Evolutionary conservation across 2,888 invertebrate species (phyloP), one percentile per base, ranked within the genome.

Genomic region (Dorcus hopei): DNA sequence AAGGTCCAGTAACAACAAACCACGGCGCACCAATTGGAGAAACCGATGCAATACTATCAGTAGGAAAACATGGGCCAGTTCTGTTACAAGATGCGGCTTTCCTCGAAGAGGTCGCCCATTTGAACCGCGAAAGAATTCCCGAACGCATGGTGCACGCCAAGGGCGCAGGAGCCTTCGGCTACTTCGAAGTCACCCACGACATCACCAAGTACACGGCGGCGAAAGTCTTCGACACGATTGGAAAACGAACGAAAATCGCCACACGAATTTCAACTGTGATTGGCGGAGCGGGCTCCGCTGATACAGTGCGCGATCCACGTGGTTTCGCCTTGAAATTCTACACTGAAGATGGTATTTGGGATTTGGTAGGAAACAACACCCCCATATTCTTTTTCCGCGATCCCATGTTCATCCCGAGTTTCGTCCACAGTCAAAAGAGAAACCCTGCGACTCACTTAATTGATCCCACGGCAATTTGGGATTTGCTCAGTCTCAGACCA

Each of bases 121-220:
- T 97, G 75, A 88, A 89, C 75, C 83, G 95, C 40, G 97, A 98
- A 76, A 86, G 97, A 56, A 97, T 97, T 69, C 97, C 97, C 0
- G 97, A 97, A 76, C 86, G 97, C 68, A 96, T 97, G 1, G 96
- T 95, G 1, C 97, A 97, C 77, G 97, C 97, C 1, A 97, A 97
- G 78, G 97, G 97, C 64, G 94, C 91, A 45, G 95, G 93, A 23
- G 93, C 92, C 1, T 93, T 92, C 76, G 93, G 78, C 14, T 89
- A 91, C 71, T 93, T 95, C 73, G 91, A 93, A 79, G 90, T 93
- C 9, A 94, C 94, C 3, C 87, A 93, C 73, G 93, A 94, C 72
- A 92, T 95, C 61, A 83, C 84, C 19, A 85, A 89, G 72, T 94
- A 92, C 75, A 81, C 82, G 63, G 91, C 90, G 42, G 93, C 93